phyloP scores from a whole-genome alignment of 2,113 vertebrate species.

The Scopus umbretta region DNA sequence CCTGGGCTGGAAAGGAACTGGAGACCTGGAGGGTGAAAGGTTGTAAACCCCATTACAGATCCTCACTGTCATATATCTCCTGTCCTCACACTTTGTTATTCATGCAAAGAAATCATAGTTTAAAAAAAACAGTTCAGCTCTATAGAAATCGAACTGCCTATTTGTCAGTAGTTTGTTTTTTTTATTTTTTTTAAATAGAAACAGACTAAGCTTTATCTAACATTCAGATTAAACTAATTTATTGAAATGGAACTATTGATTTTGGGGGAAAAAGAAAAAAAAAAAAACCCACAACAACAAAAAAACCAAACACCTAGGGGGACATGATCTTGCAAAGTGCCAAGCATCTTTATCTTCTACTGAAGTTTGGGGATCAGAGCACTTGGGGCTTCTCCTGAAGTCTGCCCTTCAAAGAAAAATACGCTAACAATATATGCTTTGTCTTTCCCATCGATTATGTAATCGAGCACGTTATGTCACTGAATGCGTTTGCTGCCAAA shows the following conservation, averaged over 20 bases:
- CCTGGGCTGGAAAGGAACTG: background rate
- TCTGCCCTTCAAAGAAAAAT: constrained; percentile 17
- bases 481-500: background rate
- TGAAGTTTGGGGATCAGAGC: background rate
- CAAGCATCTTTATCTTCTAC: background rate
- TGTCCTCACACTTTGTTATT: background rate
- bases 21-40: background rate
- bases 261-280: background rate
- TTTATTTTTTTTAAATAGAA: background rate
- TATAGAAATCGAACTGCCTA: background rate
- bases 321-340: background rate
- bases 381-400: background rate
- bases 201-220: background rate
- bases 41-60: background rate
- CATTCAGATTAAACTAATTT: background rate
- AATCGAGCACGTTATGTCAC: constrained; percentile 46
- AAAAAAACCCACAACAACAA: too few species aligned
- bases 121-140: background rate
- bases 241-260: background rate
- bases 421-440: background rate
- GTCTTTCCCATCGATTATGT: constrained; percentile 39
- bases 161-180: too few species aligned
- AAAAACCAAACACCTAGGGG: too few species aligned
- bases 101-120: background rate
- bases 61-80: background rate